Percentiles rank a stretch among this genome's conserved stretches.
phyloP scores from a whole-genome alignment of 2,797 vertebrate species.

The Rhincodon typus region DNA sequence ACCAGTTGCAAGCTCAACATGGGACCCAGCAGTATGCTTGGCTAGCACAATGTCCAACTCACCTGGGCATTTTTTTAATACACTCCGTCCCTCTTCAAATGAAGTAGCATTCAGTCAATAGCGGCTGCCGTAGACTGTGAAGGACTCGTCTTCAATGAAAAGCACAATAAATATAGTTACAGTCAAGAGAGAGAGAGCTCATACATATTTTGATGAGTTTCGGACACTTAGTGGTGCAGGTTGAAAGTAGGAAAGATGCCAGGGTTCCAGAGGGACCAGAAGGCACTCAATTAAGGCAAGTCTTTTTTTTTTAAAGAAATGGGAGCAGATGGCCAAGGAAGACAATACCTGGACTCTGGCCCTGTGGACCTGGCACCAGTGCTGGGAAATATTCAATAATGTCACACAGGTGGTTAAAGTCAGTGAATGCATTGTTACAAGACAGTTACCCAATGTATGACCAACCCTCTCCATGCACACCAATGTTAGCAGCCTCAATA shows the following conservation, averaged over 20 bases:
- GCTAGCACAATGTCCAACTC: background rate
- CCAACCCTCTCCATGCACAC: background rate
- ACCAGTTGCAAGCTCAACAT: background rate
- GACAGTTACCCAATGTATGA: background rate
- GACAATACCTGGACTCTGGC: background rate
- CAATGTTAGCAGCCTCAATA: background rate
- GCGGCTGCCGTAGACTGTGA: background rate
- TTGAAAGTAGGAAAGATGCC: background rate
- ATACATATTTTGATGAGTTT: background rate
- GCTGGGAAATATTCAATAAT: background rate
- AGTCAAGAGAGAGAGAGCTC: background rate
- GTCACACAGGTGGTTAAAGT: background rate
- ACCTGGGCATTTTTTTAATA: background rate
- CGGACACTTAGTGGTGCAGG: background rate
- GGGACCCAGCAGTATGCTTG: background rate
- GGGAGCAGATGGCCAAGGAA: background rate
- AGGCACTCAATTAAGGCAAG: background rate
- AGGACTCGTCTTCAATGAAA: background rate
- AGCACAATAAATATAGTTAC: background rate
- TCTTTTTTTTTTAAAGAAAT: background rate
- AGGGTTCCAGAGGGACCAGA: background rate
- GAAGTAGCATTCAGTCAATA: background rate
- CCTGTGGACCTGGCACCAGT: background rate
- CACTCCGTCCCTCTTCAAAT: background rate
- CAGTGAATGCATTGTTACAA: background rate